phyloP scores from a whole-genome alignment of 2,797 vertebrate genomes.

The Coilia nasus region DNA sequence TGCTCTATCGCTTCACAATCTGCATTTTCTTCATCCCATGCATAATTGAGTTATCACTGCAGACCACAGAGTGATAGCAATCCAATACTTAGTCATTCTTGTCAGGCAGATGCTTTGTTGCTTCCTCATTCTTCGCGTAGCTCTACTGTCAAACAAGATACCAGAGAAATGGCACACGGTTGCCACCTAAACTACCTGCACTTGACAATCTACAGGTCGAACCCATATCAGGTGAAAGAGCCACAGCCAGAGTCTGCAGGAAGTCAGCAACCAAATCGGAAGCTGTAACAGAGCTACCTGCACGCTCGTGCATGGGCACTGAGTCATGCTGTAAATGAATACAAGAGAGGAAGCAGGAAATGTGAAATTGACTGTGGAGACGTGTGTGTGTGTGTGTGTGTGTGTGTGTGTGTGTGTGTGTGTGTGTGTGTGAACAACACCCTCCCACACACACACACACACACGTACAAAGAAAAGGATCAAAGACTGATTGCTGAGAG shows the following conservation, averaged over 20 bases:
- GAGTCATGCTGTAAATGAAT: too few relatives aligned
- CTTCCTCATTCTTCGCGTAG: neutral
- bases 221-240: too few relatives aligned
- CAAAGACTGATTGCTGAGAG: constrained; percentile 29
- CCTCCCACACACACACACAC: neutral
- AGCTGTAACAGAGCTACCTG: too few relatives aligned
- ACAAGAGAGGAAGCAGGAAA: too few relatives aligned
- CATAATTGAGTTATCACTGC: neutral
- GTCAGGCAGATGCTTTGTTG: neutral
- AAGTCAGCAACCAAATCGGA: too few relatives aligned
- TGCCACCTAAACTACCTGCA: neutral
- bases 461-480: neutral
- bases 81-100: neutral
- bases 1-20: neutral
- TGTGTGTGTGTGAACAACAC: neutral
- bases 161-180: neutral
- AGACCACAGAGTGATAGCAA: neutral
- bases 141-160: neutral
- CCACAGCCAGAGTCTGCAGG: too few relatives aligned
- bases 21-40: neutral
- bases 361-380: too few relatives aligned
- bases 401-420: neutral
- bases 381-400: neutral
- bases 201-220: neutral
- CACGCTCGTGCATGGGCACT: too few relatives aligned